A percentile compares a stretch with the other conserved stretches of the same genome.
Conservation (phyloP, 2,888 invertebrate genomes). For the Alviniconcha strummeri region DNA sequence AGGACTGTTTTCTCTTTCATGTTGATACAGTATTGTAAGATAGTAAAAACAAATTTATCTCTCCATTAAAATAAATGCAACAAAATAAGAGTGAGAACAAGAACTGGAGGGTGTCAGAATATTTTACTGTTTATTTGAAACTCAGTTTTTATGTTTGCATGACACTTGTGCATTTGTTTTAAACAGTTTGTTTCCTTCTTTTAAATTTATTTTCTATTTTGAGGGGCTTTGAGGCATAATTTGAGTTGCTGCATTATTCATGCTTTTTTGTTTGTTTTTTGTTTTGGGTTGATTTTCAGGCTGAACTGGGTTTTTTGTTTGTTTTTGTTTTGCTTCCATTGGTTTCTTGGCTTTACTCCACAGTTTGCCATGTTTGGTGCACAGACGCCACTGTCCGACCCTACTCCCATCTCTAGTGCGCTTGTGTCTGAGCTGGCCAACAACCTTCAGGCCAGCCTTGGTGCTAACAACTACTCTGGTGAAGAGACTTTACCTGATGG, state of each 20-base stretch:
- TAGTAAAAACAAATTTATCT: too few species aligned
- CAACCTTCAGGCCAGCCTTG: not conserved
- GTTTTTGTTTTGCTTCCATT: slow-evolving; percentile 15
- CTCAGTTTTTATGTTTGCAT: too few species aligned
- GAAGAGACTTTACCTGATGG: slow-evolving; percentile 17
- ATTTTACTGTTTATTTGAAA: too few species aligned
- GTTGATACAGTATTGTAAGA: too few species aligned
- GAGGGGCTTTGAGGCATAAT: not conserved
- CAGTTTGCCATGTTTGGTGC: slow-evolving; percentile 32
- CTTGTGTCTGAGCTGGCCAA: slow-evolving; percentile 27
- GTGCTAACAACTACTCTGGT: not conserved
- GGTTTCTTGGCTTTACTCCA: slow-evolving; percentile 23
- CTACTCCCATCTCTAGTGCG: slow-evolving; percentile 26
- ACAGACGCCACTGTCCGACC: slow-evolving; percentile 25
- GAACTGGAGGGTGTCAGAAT: too few species aligned
- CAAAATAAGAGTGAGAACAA: too few species aligned
- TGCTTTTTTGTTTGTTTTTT: slow-evolving; percentile 10
- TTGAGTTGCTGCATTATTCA: slow-evolving; percentile 20
- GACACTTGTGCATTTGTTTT: too few species aligned
- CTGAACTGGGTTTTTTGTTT: not conserved
- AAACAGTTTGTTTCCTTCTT: too few species aligned
- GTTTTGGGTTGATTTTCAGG: slow-evolving; percentile 12
- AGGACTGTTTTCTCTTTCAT: too few species aligned
- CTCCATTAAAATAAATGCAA: too few species aligned
- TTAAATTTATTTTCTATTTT: not conserved